Base-by-base conservation (phyloP, 53 echinoderm and acorn worm genomes). In the Hippasteria phrygiana region DNA sequence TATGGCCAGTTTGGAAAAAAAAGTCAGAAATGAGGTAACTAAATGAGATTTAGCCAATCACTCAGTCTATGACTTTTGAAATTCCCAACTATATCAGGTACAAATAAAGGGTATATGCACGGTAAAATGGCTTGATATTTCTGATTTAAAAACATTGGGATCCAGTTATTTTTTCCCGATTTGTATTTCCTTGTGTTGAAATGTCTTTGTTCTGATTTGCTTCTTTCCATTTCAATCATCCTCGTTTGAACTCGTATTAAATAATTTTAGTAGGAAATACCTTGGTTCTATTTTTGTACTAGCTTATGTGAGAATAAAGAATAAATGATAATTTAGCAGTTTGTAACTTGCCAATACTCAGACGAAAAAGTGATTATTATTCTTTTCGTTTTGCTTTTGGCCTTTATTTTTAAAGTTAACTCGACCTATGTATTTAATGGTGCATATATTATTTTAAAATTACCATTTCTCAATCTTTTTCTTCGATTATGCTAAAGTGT, bases 311-410 rank as follows among this genome's bases (percentile, higher is more conserved):
- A 66, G 36, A 66, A 66, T 35, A 66, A 66, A 16, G 32, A 35
- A 66, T 2, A 33, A 66, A 22, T 35, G 36, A 72, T 20, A 22
- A 72, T 41, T 17, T 17, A 24, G 24, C 72, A 34, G 5, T 72
- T 72, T 41, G 40, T 72, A 59, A 72, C 72, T 72, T 72, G 72
- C 72, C 72, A 42, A 13, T 72, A 72, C 72, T 72, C 72, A 42
- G 72, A 72, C 2, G 12, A 72, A 18, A 40, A 18, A 41, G 24
- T 3, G 20, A 11, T 18, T 18, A 54, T 16, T 2, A 4, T 17
- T 13, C 20, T 16, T 16, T 54, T 17, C 4, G 54, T 54, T 11
- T 4, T 54, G n/a, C n/a, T 54, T 45, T 11, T 54, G 54, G 3
- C 54, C 18, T 54, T 54, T 54, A 3, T 20, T 54, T 54, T 54